Conservation (phyloP, 2,797 vertebrate species). For the Rhynchonycteris naso region DNA sequence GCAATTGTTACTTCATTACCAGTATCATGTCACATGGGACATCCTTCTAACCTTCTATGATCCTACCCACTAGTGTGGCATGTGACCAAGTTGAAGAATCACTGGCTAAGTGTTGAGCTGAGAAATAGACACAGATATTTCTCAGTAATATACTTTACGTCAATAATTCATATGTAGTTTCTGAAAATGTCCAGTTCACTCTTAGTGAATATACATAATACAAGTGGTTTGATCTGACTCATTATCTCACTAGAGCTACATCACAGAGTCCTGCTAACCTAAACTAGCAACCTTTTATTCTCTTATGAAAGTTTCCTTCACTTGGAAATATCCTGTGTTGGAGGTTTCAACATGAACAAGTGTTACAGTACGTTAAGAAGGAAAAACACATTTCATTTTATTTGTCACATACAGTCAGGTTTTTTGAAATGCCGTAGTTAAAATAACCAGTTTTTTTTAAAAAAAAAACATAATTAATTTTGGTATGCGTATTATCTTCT, state of each 20-base stretch:
- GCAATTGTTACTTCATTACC: neutral
- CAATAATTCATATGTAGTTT: neutral
- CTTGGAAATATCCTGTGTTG: neutral
- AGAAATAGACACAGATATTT: neutral
- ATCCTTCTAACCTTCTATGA: neutral
- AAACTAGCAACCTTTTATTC: neutral
- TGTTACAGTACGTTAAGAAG: constrained; percentile 3
- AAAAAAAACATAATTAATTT: neutral
- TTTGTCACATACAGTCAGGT: neutral
- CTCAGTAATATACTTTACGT: neutral
- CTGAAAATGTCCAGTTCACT: neutral
- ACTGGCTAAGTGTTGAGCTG: neutral
- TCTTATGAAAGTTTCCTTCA: neutral
- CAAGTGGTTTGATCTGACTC: neutral
- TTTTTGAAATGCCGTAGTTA: neutral
- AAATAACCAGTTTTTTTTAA: neutral
- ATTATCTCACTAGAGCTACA: neutral
- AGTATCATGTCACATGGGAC: neutral
- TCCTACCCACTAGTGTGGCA: neutral
- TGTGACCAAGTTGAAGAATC: neutral
- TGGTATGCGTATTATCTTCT: neutral
- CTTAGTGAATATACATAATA: neutral
- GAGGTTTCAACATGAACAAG: neutral
- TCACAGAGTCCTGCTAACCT: neutral
- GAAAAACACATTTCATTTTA: constrained; percentile 1